phyloP scores from a whole-genome alignment of 2,113 vertebrate genomes.

The Notarius lentiginosus region DNA sequence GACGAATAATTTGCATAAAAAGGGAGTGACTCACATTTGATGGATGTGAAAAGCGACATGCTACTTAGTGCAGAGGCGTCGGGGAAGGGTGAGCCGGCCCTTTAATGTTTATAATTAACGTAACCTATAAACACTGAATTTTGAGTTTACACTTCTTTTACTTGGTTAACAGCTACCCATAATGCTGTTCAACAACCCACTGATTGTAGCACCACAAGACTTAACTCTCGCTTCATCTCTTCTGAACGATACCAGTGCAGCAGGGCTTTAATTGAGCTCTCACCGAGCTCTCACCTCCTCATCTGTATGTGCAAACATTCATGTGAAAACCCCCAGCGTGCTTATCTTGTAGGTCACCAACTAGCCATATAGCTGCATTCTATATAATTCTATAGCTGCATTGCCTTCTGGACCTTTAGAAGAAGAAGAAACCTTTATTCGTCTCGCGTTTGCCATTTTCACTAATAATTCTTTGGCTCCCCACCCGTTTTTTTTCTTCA shows the following conservation, averaged over 20 bases:
- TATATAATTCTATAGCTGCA: not conserved
- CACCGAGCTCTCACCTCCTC: not conserved
- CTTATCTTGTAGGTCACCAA: not conserved
- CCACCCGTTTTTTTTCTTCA: too few relatives aligned
- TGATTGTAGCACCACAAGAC: not conserved
- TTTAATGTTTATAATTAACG: too few relatives aligned
- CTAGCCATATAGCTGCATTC: not conserved
- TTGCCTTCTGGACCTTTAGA: not conserved
- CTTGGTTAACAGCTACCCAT: not conserved
- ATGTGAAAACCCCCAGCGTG: not conserved
- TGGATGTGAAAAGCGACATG: too few relatives aligned
- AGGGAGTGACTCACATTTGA: too few relatives aligned
- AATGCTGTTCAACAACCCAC: not conserved
- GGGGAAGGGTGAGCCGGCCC: too few relatives aligned
- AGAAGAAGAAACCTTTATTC: too few relatives aligned
- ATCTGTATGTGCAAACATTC: not conserved
- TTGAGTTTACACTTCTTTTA: not conserved
- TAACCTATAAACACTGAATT: too few relatives aligned
- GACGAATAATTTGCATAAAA: not conserved
- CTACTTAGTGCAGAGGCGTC: too few relatives aligned
- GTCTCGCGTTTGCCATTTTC: too few relatives aligned
- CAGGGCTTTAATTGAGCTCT: too few relatives aligned
- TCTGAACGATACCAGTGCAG: not conserved
- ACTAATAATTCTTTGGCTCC: too few relatives aligned
- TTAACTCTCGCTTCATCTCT: not conserved